A percentile compares a stretch with the other conserved stretches of the same genome.
Evolutionary conservation across 2,888 invertebrate species (phyloP).

Genomic region (Drosophila robusta): DNA sequence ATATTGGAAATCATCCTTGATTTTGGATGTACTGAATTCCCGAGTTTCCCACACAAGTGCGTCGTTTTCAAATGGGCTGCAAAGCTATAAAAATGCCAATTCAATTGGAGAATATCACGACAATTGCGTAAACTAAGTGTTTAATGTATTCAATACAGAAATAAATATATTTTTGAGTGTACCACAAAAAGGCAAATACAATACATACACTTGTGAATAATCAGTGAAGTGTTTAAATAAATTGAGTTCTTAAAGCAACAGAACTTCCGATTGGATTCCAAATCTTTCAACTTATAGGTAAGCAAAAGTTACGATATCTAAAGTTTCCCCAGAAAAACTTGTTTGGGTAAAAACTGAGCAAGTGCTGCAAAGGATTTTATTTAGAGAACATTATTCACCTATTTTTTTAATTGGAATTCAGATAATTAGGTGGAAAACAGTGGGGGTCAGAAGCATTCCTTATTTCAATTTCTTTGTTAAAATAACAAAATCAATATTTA

Average conservation of each 20-base stretch:
- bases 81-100: constrained; percentile 39
- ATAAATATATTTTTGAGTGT: constrained; percentile 30
- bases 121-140: constrained; percentile 50
- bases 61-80: constrained; percentile 14
- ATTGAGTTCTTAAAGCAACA: constrained; percentile 7
- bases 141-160: constrained; percentile 42
- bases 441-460: neutral
- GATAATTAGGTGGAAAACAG: neutral
- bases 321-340: no score
- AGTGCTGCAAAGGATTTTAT: neutral
- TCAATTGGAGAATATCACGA: constrained; percentile 31
- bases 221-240: constrained; percentile 43
- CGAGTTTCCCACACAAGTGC: constrained; percentile 2
- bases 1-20: constrained; percentile 4
- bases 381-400: no score
- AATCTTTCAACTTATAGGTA: constrained; percentile 39
- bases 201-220: constrained; percentile 28
- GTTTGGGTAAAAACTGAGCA: neutral
- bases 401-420: neutral
- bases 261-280: constrained; percentile 51
- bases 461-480: neutral
- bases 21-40: neutral
- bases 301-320: constrained; percentile 16
- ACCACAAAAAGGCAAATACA: constrained; percentile 47
- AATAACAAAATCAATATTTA: neutral